Conservation (phyloP, 1,140 invertebrate genomes). For the Pseudachorutes palmiensis region DNA sequence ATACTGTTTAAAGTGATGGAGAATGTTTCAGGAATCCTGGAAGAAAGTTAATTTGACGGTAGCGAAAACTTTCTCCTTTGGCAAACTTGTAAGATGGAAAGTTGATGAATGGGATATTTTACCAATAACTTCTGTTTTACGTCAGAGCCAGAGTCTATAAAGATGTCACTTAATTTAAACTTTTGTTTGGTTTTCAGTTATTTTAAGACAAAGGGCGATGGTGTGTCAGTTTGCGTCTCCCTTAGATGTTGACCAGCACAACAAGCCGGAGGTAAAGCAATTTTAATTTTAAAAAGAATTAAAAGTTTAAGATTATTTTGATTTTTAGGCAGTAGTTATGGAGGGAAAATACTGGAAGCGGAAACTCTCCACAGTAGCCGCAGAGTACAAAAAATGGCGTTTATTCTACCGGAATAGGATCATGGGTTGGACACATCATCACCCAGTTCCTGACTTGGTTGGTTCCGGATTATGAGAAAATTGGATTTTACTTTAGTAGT, state of each 20-base stretch:
- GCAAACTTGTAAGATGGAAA: too few species aligned
- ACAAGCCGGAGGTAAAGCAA: conserved; percentile 77
- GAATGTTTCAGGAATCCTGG: too few species aligned
- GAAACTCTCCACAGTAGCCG: conserved; percentile 87
- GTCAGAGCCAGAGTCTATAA: too few species aligned
- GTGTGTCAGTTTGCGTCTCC: conserved; percentile 94
- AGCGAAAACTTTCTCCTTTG: too few species aligned
- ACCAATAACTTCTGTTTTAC: too few species aligned
- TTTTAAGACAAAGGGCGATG: conserved; percentile 76
- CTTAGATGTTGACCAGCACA: conserved; percentile 85
- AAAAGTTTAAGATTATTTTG: conserved; percentile 7
- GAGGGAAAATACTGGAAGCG: conserved; percentile 99
- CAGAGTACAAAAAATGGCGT: conserved; percentile 99
- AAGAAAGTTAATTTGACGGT: too few species aligned
- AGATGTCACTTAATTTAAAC: too few species aligned
- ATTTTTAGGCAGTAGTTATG: conserved; percentile 73
- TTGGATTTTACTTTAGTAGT: too few species aligned
- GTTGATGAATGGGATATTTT: too few species aligned
- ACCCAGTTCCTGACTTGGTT: conserved; percentile 63
- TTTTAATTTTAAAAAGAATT: background rate
- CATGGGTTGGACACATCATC: conserved; percentile 62
- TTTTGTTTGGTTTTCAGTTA: conserved; percentile 59
- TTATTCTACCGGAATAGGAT: conserved; percentile 82
- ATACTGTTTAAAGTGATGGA: too few species aligned
- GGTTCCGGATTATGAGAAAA: background rate